Evolutionary conservation across 1,140 invertebrate species (phyloP), one percentile per base, ranked within the genome.

Genomic region (Macrosteles quadrilineatus): DNA sequence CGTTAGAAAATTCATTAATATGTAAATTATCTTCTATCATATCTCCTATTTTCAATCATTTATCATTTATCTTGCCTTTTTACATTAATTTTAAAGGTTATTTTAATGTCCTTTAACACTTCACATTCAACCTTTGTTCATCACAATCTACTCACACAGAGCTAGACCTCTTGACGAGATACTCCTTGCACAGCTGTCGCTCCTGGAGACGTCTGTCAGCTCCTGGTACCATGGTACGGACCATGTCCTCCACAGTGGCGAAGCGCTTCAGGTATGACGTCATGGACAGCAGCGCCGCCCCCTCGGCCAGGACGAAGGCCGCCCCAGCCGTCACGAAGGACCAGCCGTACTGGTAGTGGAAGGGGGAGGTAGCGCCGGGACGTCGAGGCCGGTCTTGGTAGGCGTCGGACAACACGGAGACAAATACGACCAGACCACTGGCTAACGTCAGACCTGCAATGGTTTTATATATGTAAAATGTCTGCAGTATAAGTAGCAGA

Each of bases 341-440:
- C 87, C 88, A 90, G 53, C 89, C 89, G 77, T 91, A 91, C 25
- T 83, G 82, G 78, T 88, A 88, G 71, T 85, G 83, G 73, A 84
- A 87, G 64, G 81, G 70, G 30, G 3, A 31, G 53, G 2, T 47
- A 25, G 21, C 17, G 17, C 3, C 14, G 19, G 55, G 27, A 1
- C 65, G 36, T 50, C 69, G 43, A 43, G 65, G 66, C 53, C 69
- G 62, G 70, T 87, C 85, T 70, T 84, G 74, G 65, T 85, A 83
- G 19, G 85, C 86, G 71, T 88, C 87, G 14, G 85, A 86, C 50
- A 89, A 80, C 21, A 86, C 85, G 6, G 86, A 87, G 1, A 85
- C 87, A 72, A 88, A 85, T 32, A 87, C 82, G 73, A 89, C 84
- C 67, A 88, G 78, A 23, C 87, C 87, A 47, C 85, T 84, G 4